These are phyloP conservation scores for Pammene fasciana DNA, from an alignment of 2,888 invertebrate genomes.

Conservation along the genomic window DNA sequence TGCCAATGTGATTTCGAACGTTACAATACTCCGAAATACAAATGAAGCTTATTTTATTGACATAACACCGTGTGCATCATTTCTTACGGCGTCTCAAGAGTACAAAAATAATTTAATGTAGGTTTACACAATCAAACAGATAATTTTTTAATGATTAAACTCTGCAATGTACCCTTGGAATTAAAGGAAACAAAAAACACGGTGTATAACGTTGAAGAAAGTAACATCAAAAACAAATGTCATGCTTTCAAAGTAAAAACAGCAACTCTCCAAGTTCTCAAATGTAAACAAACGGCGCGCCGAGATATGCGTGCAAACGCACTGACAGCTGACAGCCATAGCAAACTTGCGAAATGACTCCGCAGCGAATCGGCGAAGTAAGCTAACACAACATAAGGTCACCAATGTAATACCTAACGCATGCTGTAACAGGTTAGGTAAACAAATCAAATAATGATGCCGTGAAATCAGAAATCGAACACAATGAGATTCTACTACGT, in stretches of 20 bases:
- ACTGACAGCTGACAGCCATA: slow-evolving; percentile 55
- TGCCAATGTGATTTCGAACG: too few relatives aligned
- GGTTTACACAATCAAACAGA: too few relatives aligned
- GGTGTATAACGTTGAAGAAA: not conserved
- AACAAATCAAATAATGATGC: slow-evolving; percentile 61
- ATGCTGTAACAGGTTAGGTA: slow-evolving; percentile 62
- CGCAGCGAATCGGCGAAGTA: slow-evolving; percentile 62
- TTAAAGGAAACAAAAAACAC: too few relatives aligned
- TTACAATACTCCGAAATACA: too few relatives aligned
- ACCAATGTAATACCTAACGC: slow-evolving; percentile 55
- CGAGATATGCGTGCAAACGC: slow-evolving; percentile 49
- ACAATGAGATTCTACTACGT: slow-evolving; percentile 44
- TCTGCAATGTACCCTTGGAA: too few relatives aligned
- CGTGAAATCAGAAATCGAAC: slow-evolving; percentile 64
- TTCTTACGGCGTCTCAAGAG: too few relatives aligned
- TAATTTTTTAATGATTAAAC: too few relatives aligned
- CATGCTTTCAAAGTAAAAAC: slow-evolving; percentile 11
- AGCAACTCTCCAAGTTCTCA: not conserved
- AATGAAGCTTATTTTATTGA: too few relatives aligned
- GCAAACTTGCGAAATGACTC: slow-evolving; percentile 59
- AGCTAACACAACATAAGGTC: slow-evolving; percentile 50
- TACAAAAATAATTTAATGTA: too few relatives aligned
- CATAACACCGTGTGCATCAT: too few relatives aligned
- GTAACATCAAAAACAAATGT: not conserved
- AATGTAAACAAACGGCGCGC: slow-evolving; percentile 25